A percentile compares a stretch with the other conserved stretches of the same genome.
These are phyloP conservation scores for Nylanderia fulva DNA, from an alignment of 1,140 invertebrate genomes.

Conservation along the genomic window DNA sequence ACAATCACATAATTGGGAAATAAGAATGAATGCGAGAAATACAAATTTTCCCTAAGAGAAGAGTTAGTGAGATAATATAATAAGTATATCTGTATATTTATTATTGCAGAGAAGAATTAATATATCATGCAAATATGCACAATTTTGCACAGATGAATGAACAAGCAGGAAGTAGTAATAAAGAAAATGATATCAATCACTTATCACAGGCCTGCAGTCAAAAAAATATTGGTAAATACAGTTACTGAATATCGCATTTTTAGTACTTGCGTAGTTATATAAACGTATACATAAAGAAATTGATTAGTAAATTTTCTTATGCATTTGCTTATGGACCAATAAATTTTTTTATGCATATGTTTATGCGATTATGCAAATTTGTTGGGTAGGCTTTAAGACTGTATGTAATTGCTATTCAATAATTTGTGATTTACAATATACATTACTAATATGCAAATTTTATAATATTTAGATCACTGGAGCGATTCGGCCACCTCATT, in stretches of 20 bases:
- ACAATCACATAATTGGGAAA: neutral
- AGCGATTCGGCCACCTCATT: neutral
- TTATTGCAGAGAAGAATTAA: conserved; percentile 22
- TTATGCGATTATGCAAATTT: neutral
- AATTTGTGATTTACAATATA: too few species aligned
- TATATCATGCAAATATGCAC: neutral
- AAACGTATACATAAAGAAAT: too few species aligned
- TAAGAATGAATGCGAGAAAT: conserved; percentile 1
- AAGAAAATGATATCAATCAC: conserved; percentile 5
- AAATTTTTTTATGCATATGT: too few species aligned
- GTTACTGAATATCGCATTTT: neutral
- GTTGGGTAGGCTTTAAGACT: neutral
- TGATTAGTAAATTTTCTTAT: too few species aligned
- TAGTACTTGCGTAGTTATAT: too few species aligned
- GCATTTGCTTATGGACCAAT: too few species aligned
- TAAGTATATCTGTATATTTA: neutral
- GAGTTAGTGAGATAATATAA: neutral
- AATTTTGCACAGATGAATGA: neutral
- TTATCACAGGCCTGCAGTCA: neutral
- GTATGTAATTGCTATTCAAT: too few species aligned
- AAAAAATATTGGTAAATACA: conserved; percentile 4
- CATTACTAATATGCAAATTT: neutral
- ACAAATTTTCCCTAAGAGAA: conserved; percentile 10
- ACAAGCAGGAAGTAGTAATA: neutral
- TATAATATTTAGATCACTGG: neutral